phyloP scores from a whole-genome alignment of 2,888 invertebrate species.

The Muschampia plurimacula region DNA sequence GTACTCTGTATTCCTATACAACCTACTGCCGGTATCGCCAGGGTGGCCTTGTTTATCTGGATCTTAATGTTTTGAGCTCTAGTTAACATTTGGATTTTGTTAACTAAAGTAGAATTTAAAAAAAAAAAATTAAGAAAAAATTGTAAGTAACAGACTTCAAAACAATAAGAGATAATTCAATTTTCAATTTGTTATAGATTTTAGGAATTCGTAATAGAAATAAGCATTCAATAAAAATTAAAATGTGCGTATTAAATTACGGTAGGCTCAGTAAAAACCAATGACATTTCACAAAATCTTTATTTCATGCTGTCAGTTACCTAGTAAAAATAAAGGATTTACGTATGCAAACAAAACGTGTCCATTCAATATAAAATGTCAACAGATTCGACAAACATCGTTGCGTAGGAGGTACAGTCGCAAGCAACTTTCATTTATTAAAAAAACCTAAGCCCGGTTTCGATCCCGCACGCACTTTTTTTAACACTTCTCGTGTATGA shows the following conservation, averaged over 20 bases:
- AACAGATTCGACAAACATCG: slow-evolving; percentile 64
- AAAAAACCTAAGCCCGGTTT: too few species aligned
- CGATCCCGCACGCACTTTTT: too few species aligned
- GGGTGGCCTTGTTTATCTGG: slow-evolving; percentile 20
- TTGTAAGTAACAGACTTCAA: too few species aligned
- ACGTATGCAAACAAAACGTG: slow-evolving; percentile 70
- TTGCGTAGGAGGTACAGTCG: slow-evolving; percentile 65
- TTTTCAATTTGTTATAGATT: too few species aligned
- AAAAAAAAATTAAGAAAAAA: too few species aligned
- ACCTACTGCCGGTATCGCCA: slow-evolving; percentile 26
- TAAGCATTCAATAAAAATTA: not conserved
- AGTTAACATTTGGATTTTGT: not conserved
- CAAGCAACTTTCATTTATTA: slow-evolving; percentile 35
- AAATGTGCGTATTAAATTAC: not conserved
- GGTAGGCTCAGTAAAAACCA: not conserved
- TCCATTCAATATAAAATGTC: slow-evolving; percentile 71
- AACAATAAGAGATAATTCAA: too few species aligned
- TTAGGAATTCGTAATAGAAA: too few species aligned
- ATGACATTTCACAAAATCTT: not conserved
- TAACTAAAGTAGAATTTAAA: too few species aligned
- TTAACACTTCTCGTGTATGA: too few species aligned
- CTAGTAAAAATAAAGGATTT: slow-evolving; percentile 54
- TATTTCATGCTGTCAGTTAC: slow-evolving; percentile 46
- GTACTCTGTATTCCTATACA: slow-evolving; percentile 54
- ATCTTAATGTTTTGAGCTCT: slow-evolving; percentile 7